phyloP scores from a whole-genome alignment of 2,888 invertebrate species.

The Apamea monoglypha region DNA sequence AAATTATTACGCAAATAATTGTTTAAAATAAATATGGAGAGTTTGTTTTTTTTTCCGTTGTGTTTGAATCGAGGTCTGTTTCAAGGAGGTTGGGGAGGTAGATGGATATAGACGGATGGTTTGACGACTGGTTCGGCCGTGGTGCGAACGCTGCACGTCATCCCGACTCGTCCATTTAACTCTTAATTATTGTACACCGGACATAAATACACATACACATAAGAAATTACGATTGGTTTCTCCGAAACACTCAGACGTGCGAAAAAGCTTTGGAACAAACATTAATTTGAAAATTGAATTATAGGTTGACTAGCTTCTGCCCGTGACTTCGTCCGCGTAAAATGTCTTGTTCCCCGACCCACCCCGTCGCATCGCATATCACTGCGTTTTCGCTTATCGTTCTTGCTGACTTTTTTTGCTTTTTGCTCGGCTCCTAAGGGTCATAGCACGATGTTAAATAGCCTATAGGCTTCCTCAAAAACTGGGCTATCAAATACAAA shows the following conservation, averaged over 20 bases:
- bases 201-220: constrained; percentile 24
- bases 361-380: neutral
- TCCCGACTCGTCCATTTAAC: constrained; percentile 18
- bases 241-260: neutral
- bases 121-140: constrained; percentile 39
- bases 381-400: neutral
- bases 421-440: neutral
- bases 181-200: constrained; percentile 44
- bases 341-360: neutral
- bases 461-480: neutral
- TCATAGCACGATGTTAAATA: neutral
- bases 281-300: constrained; percentile 7
- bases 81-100: constrained; percentile 27
- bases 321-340: neutral
- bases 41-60: constrained; percentile 55
- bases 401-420: neutral
- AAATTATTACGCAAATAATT: constrained; percentile 64
- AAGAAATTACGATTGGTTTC: constrained; percentile 39
- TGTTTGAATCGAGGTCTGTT: constrained; percentile 51
- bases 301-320: neutral
- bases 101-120: constrained; percentile 30
- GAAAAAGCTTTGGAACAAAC: neutral
- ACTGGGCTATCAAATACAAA: neutral
- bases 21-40: constrained; percentile 56
- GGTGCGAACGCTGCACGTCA: constrained; percentile 36